These are phyloP conservation scores for Cyaniris semiargus DNA, from an alignment of 2,888 invertebrate species.

Conservation along the genomic window DNA sequence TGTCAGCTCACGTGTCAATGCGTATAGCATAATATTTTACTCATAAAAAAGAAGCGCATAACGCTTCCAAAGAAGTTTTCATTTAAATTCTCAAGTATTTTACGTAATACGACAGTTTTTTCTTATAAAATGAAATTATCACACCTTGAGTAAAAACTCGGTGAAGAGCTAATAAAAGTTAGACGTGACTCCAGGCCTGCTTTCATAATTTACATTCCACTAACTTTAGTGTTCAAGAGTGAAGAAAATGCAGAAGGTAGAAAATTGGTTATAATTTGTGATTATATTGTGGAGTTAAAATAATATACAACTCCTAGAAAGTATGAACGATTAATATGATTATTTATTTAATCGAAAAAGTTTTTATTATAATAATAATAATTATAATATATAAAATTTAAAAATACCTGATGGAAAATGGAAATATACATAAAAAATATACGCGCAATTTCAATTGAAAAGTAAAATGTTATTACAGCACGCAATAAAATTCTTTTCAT, in stretches of 20 bases:
- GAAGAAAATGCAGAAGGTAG: neutral
- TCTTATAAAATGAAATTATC: constrained; percentile 27
- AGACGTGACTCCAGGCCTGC: constrained; percentile 49
- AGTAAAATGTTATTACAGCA: constrained; percentile 14
- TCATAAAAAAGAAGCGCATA: neutral
- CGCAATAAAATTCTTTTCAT: constrained; percentile 10
- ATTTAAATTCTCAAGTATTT: neutral
- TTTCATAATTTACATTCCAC: constrained; percentile 48
- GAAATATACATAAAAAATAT: neutral
- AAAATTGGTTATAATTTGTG: neutral
- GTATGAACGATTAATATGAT: too few relatives aligned
- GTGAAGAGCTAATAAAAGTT: constrained; percentile 56
- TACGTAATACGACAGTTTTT: neutral
- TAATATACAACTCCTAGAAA: too few relatives aligned
- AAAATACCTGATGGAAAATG: neutral
- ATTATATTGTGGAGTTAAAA: too few relatives aligned
- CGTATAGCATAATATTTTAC: too few relatives aligned
- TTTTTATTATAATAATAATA: neutral
- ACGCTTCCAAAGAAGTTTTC: neutral
- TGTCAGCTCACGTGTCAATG: too few relatives aligned
- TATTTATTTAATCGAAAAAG: too few relatives aligned
- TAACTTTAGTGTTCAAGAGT: constrained; percentile 42
- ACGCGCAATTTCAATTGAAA: constrained; percentile 5
- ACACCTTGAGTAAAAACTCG: constrained; percentile 41
- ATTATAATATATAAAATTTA: too few relatives aligned